A percentile compares a stretch with the other conserved stretches of the same genome.
phyloP scores from a whole-genome alignment of 1,140 invertebrate genomes.

The Dinoponera quadriceps region DNA sequence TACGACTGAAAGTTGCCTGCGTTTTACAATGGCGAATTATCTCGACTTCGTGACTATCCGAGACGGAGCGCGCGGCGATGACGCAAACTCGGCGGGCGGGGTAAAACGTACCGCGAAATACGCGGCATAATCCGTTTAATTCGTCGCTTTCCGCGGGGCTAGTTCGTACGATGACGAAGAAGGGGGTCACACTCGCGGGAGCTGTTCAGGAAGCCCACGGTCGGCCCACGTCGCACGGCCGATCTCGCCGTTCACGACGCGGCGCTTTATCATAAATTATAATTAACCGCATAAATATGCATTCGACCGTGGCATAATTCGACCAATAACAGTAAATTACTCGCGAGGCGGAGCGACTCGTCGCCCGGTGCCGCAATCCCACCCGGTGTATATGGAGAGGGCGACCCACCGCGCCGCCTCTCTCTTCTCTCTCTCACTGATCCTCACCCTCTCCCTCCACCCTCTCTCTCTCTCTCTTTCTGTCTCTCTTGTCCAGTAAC shows the following conservation, averaged over 20 bases:
- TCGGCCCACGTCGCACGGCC: conserved; percentile 43
- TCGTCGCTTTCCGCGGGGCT: not conserved
- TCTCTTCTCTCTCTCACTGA: conserved; percentile 34
- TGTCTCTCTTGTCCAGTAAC: conserved; percentile 45
- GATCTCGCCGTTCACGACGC: conserved; percentile 81
- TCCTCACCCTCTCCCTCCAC: conserved; percentile 13
- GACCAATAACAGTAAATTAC: conserved; percentile 86
- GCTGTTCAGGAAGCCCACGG: conserved; percentile 28
- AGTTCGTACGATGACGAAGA: not conserved
- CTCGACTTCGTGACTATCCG: too few species aligned
- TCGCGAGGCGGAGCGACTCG: conserved; percentile 80
- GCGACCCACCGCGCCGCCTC: conserved; percentile 49
- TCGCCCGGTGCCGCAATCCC: conserved; percentile 68
- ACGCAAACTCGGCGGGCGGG: not conserved
- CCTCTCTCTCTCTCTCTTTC: conserved; percentile 18
- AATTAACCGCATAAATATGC: conserved; percentile 86
- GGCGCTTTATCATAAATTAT: conserved; percentile 85
- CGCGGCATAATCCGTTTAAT: conserved; percentile 3
- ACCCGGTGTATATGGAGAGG: conserved; percentile 56
- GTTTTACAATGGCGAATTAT: not conserved
- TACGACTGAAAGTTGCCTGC: not conserved
- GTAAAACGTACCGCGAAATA: not conserved
- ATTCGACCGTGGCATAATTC: conserved; percentile 85
- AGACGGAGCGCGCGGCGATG: too few species aligned
- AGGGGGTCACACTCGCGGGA: not conserved